Evolutionary conservation across 2,888 invertebrate species (phyloP), one percentile per base, ranked within the genome.

Genomic region (Zhengitettix transpicula): DNA sequence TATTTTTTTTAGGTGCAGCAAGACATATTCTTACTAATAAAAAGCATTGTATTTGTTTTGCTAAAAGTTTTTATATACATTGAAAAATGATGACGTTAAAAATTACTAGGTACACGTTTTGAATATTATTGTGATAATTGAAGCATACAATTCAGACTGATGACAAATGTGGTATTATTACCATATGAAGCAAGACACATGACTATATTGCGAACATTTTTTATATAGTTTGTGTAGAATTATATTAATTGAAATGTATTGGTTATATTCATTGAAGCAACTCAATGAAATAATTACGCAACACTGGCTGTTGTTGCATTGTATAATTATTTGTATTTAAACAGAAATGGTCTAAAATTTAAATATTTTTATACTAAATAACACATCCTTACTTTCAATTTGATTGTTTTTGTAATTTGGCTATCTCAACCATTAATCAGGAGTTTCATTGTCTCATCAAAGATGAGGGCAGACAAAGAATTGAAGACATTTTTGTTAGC

Each of bases 291-390:
- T 47, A 47, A 47, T 14, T 42, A 42, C 44, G n/a, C n/a, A n/a
- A 28, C 28, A 28, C 47, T 47, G 47, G 47, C 47, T n/a, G n/a
- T 47, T 47, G 12, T 47, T n/a, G n/a, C 47, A 47, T 47, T 16
- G 52, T 58, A 40, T 55, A 59, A 59, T 59, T 60, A 42, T 58
- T 55, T 55, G 57, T 53, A 52, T 55, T 57, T 17, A 44, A 55
- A 56, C 55, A 44, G 17, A 60, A 57, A 55, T 47, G 52, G 56
- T 60, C 55, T 53, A 58, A 60, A 56, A 58, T 62, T 62, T 62
- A 53, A 52, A 62, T 60, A 60, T 62, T 62, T 62, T 62, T 62
- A 58, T 62, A 62, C 60, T 56, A 58, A 58, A 60, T 56, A 55
- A 55, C 56, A n/a, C 1, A 58, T 51, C 62, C 60, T 60, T 60